phyloP scores from a whole-genome alignment of 1,140 invertebrate genomes.

The Trichoplusia ni region DNA sequence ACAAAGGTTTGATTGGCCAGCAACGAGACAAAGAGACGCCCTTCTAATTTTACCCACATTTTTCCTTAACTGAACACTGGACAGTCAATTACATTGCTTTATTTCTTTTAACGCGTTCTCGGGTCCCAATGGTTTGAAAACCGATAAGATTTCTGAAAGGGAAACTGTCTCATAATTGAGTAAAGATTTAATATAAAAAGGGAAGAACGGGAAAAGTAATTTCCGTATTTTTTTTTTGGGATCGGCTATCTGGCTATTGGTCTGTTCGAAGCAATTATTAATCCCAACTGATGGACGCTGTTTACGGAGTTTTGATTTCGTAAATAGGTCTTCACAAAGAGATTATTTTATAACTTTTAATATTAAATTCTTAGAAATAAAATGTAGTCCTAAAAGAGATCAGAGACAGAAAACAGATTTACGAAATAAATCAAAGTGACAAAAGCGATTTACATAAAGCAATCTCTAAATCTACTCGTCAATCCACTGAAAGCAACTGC shows the following conservation, averaged over 20 bases:
- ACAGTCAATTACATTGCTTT: conserved; percentile 16
- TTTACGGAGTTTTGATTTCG: too few relatives aligned
- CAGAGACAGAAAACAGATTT: too few relatives aligned
- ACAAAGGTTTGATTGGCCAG: conserved; percentile 28
- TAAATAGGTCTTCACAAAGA: too few relatives aligned
- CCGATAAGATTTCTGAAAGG: background rate
- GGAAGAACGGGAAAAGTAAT: too few relatives aligned
- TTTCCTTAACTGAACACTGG: conserved; percentile 9
- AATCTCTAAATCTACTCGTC: background rate
- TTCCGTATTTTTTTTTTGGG: too few relatives aligned
- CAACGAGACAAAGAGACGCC: conserved; percentile 8
- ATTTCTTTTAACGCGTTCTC: conserved; percentile 3
- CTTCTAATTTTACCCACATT: conserved; percentile 15
- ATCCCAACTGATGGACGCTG: too few relatives aligned
- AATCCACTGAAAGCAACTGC: background rate
- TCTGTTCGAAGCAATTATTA: too few relatives aligned
- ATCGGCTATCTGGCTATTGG: too few relatives aligned
- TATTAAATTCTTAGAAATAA: too few relatives aligned
- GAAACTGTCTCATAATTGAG: background rate
- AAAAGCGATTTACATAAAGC: too few relatives aligned
- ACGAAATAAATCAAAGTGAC: background rate
- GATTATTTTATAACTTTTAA: too few relatives aligned
- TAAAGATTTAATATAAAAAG: background rate
- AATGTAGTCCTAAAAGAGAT: too few relatives aligned
- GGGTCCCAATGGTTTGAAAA: conserved; percentile 10